phyloP scores from a whole-genome alignment of 2,797 vertebrate species.

The Hoplostethus mediterraneus region DNA sequence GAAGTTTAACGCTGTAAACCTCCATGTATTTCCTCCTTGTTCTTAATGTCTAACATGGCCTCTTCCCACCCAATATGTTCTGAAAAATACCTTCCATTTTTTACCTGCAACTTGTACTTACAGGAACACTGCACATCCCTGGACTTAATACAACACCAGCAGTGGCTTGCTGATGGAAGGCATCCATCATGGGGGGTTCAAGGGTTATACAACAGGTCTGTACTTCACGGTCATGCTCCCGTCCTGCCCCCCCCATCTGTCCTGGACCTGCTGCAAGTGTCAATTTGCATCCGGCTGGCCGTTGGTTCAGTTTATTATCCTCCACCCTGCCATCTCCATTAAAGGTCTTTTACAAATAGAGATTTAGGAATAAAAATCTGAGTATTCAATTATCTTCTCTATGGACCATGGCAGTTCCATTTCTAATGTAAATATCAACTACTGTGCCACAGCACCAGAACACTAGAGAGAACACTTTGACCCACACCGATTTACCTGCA shows the following conservation, averaged over 20 bases:
- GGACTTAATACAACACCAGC: constrained; percentile 40
- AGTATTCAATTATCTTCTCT: constrained; percentile 9
- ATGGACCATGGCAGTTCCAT: constrained; percentile 10
- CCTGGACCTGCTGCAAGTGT: constrained; percentile 64
- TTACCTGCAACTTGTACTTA: constrained; percentile 47
- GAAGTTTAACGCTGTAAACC: constrained; percentile 42
- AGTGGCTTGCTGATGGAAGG: constrained; percentile 62
- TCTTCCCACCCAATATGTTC: constrained; percentile 11
- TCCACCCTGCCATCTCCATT: not conserved
- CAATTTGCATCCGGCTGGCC: constrained; percentile 60
- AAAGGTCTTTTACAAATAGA: constrained; percentile 1
- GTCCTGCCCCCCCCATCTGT: constrained; percentile 60
- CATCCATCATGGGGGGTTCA: constrained; percentile 80
- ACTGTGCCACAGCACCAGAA: not conserved
- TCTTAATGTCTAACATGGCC: constrained; percentile 18
- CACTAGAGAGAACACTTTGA: no score
- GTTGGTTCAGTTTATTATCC: constrained; percentile 51
- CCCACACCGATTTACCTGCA: not conserved
- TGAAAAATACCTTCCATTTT: constrained; percentile 51
- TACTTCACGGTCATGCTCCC: constrained; percentile 70
- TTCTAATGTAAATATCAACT: constrained; percentile 1
- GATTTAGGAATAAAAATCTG: not conserved
- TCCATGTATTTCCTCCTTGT: constrained; percentile 29
- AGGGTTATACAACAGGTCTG: constrained; percentile 70
- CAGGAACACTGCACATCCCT: constrained; percentile 60